A percentile compares a stretch with the other conserved stretches of the same genome.
Evolutionary conservation across 2,888 invertebrate genomes (phyloP).

Genomic region (Halictus ligatus): DNA sequence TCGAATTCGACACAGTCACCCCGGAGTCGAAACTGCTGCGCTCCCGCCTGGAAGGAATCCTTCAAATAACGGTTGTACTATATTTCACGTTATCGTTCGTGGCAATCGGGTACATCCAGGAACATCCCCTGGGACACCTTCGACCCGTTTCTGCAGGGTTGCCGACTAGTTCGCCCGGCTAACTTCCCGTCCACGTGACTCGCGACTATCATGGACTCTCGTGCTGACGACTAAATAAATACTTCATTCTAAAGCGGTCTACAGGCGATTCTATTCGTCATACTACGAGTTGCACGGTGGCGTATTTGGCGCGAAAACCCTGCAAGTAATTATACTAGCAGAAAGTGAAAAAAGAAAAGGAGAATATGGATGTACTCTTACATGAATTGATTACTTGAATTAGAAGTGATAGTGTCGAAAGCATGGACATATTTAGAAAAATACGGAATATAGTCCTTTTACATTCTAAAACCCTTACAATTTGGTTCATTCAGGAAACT

Average conservation of each 20-base stretch:
- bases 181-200: not conserved
- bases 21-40: conserved; percentile 83
- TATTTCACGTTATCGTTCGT: conserved; percentile 41
- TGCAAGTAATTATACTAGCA: too few species aligned
- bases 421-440: too few species aligned
- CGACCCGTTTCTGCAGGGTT: not conserved
- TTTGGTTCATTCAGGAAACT: too few species aligned
- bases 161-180: not conserved
- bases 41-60: conserved; percentile 76
- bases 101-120: not conserved
- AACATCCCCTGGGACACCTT: not conserved
- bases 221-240: not conserved
- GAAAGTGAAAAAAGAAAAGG: too few species aligned
- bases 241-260: not conserved
- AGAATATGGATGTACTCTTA: too few species aligned
- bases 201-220: not conserved
- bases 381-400: too few species aligned
- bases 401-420: too few species aligned
- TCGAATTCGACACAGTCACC: conserved; percentile 81
- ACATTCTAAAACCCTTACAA: too few species aligned
- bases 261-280: too few species aligned
- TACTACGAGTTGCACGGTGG: too few species aligned
- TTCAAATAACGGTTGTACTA: conserved; percentile 59
- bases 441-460: too few species aligned
- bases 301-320: too few species aligned